Evolutionary conservation across 1,140 invertebrate species (phyloP).

Genomic region (Mycetomoellerius zeteki): DNA sequence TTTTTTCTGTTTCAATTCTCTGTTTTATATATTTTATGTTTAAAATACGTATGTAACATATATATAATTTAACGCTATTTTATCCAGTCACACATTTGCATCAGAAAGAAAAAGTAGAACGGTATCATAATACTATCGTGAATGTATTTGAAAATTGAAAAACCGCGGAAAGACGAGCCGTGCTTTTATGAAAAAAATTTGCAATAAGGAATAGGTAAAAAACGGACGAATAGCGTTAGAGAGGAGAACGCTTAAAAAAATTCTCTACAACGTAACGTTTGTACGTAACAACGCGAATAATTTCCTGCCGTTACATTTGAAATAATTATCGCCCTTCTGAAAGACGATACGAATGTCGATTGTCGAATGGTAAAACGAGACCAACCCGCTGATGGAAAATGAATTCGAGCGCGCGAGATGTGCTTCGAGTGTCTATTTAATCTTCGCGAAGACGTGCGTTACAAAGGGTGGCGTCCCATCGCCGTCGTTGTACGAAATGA

Average conservation of each 20-base stretch:
- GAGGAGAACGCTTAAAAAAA: constrained; percentile 9
- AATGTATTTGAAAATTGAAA: constrained; percentile 17
- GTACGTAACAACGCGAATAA: constrained; percentile 14
- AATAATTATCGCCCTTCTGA: constrained; percentile 47
- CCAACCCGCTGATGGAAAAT: constrained; percentile 18
- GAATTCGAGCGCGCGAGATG: constrained; percentile 25
- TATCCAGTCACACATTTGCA: neutral
- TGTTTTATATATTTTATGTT: neutral
- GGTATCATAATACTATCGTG: neutral
- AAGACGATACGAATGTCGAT: constrained; percentile 9
- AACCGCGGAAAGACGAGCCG: constrained; percentile 22
- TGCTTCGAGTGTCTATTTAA: constrained; percentile 48
- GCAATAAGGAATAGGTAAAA: constrained; percentile 41
- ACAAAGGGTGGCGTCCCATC: constrained; percentile 10
- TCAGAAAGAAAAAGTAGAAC: neutral
- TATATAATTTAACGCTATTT: neutral
- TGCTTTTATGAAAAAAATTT: constrained; percentile 1
- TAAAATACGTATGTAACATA: neutral
- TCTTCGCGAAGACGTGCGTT: constrained; percentile 36
- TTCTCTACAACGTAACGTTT: neutral
- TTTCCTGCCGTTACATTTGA: constrained; percentile 29
- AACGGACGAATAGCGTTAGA: neutral
- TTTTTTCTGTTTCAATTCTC: neutral
- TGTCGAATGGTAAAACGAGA: constrained; percentile 40
- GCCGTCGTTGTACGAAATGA: constrained; percentile 23